Evolutionary conservation across 2,888 invertebrate species (phyloP).

Genomic region (Heliothis peltigera): DNA sequence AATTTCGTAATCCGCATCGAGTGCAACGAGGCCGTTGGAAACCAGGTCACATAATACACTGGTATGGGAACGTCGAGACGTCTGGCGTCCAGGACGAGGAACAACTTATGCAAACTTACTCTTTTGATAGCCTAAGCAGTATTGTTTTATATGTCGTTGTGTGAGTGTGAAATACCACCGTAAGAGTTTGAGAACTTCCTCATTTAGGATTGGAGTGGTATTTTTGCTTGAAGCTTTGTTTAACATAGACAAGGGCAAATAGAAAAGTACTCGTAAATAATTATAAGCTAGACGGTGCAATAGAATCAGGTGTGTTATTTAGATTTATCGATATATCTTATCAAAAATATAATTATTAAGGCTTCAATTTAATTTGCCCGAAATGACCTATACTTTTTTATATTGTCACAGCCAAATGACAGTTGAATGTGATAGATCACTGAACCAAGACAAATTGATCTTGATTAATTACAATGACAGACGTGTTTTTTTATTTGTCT

Average conservation of each 20-base stretch:
- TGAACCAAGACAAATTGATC: slow-evolving; percentile 26
- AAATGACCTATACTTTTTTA: slow-evolving; percentile 7
- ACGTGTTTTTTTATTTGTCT: slow-evolving; percentile 14
- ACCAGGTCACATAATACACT: slow-evolving; percentile 73
- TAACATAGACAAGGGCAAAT: slow-evolving; percentile 3
- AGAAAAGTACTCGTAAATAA: slow-evolving; percentile 11
- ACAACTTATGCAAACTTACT: slow-evolving; percentile 32
- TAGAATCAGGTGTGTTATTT: slow-evolving; percentile 10
- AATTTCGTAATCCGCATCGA: slow-evolving; percentile 77
- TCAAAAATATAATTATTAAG: background rate
- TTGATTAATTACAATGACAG: slow-evolving; percentile 29
- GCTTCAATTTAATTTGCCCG: background rate
- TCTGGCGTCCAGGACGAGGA: slow-evolving; percentile 53
- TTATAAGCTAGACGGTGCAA: background rate
- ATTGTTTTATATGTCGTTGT: slow-evolving; percentile 23
- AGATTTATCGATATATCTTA: background rate
- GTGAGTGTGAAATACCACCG: slow-evolving; percentile 24
- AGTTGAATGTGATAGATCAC: slow-evolving; percentile 28
- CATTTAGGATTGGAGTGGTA: slow-evolving; percentile 9
- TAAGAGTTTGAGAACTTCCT: slow-evolving; percentile 19
- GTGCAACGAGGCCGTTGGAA: slow-evolving; percentile 64
- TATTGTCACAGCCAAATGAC: slow-evolving; percentile 14
- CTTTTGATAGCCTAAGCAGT: slow-evolving; percentile 35
- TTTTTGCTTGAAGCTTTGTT: slow-evolving; percentile 14
- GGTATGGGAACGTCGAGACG: slow-evolving; percentile 58